phyloP scores from a whole-genome alignment of 2,888 invertebrate genomes.

The Parnassius apollo region DNA sequence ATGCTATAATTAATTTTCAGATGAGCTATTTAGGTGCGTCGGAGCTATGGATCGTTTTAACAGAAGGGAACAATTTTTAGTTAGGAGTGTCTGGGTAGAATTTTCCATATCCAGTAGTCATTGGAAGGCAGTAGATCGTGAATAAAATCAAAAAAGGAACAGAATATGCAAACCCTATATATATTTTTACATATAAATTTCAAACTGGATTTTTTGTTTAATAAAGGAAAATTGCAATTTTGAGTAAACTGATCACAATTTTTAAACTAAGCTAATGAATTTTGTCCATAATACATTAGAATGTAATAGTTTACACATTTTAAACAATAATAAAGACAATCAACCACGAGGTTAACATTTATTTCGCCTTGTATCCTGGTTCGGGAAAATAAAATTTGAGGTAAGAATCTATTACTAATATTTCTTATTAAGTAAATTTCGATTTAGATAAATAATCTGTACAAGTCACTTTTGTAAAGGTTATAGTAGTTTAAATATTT shows the following conservation, averaged over 20 bases:
- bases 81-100: conserved; percentile 27
- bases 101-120: conserved; percentile 25
- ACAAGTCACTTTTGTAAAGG: not conserved
- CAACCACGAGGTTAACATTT: conserved; percentile 25
- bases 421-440: conserved; percentile 1
- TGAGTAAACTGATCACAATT: conserved; percentile 1
- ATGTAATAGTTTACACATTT: conserved; percentile 17
- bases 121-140: conserved; percentile 21
- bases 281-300: conserved; percentile 11
- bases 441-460: conserved; percentile 1
- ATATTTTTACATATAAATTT: conserved; percentile 5
- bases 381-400: conserved; percentile 21
- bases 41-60: conserved; percentile 37
- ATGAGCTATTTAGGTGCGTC: conserved; percentile 47
- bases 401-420: conserved; percentile 19
- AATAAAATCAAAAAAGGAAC: conserved; percentile 22
- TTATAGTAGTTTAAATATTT: too few species aligned
- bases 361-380: conserved; percentile 29
- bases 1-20: conserved; percentile 62
- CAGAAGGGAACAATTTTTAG: conserved; percentile 17
- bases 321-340: conserved; percentile 26
- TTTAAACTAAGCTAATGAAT: conserved; percentile 6
- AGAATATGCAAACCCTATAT: conserved; percentile 16
- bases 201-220: conserved; percentile 3
- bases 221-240: conserved; percentile 4